Conservation (phyloP, 2,888 invertebrate genomes). For the Andrena marginata region DNA sequence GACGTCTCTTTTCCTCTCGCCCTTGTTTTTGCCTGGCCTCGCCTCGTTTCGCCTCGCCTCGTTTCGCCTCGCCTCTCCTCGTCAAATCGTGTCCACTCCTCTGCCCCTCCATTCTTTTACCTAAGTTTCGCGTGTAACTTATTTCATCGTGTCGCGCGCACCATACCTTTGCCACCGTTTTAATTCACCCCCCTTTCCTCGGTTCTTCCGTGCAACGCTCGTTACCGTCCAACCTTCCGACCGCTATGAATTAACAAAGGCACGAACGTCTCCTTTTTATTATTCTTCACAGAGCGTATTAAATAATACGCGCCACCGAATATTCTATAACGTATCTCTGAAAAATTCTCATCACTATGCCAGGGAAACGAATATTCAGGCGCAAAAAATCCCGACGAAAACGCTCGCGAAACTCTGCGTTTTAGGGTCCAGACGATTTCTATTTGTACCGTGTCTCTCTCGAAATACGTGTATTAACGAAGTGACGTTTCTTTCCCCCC, state of each 20-base stretch:
- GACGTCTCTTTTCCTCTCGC: conserved; percentile 57
- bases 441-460: background rate
- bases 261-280: conserved; percentile 5
- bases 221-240: background rate
- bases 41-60: conserved; percentile 63
- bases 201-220: background rate
- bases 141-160: conserved; percentile 47
- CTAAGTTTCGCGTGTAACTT: conserved; percentile 52
- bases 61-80: conserved; percentile 56
- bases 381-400: no score
- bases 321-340: background rate
- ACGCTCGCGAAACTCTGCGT: background rate
- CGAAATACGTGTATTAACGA: background rate
- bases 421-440: background rate
- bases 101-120: conserved; percentile 44
- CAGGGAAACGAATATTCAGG: no score
- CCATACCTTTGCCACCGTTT: conserved; percentile 50
- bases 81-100: conserved; percentile 38
- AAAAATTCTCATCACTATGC: background rate
- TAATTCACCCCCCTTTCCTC: conserved; percentile 16
- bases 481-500: conserved; percentile 18
- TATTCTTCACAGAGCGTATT: background rate
- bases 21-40: conserved; percentile 66
- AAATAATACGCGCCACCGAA: conserved; percentile 2
- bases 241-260: background rate